Conservation (phyloP, 1,140 invertebrate species). For the Proales similis region DNA sequence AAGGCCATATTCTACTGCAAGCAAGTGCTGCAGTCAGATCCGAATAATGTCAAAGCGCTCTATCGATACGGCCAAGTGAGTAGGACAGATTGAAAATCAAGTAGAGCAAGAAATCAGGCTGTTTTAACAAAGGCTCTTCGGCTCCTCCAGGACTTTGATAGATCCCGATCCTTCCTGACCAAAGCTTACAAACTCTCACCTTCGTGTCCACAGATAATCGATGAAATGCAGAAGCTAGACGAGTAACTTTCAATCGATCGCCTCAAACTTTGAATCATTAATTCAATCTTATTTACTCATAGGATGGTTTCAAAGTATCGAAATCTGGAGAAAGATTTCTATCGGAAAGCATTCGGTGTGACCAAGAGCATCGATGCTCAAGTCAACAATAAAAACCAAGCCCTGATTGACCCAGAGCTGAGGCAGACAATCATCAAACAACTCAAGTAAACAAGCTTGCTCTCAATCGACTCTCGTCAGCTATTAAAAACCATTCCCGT, state of each 20-base stretch:
- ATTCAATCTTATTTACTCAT: neutral
- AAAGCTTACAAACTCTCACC: constrained; percentile 15
- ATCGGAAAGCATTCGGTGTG: constrained; percentile 22
- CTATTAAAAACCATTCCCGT: neutral
- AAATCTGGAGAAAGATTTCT: constrained; percentile 30
- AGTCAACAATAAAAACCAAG: neutral
- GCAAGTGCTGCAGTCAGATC: constrained; percentile 11
- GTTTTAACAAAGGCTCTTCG: neutral
- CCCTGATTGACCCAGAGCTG: neutral
- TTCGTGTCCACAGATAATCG: constrained; percentile 4
- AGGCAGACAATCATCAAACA: constrained; percentile 18
- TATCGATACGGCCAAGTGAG: constrained; percentile 25
- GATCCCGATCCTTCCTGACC: neutral
- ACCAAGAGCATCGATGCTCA: neutral
- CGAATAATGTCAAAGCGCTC: constrained; percentile 19
- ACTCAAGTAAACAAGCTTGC: constrained; percentile 36
- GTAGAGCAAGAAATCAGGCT: neutral
- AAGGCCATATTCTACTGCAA: constrained; percentile 30
- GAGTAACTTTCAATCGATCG: neutral
- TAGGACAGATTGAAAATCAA: neutral
- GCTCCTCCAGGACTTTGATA: constrained; percentile 28
- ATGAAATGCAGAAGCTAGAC: constrained; percentile 13
- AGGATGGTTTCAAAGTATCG: constrained; percentile 14
- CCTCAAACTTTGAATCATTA: neutral
- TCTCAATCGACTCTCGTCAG: neutral